Percentiles rank a stretch among this genome's conserved stretches.
Conservation (phyloP, 2,888 invertebrate genomes). For the Euspilapteryx auroguttella region DNA sequence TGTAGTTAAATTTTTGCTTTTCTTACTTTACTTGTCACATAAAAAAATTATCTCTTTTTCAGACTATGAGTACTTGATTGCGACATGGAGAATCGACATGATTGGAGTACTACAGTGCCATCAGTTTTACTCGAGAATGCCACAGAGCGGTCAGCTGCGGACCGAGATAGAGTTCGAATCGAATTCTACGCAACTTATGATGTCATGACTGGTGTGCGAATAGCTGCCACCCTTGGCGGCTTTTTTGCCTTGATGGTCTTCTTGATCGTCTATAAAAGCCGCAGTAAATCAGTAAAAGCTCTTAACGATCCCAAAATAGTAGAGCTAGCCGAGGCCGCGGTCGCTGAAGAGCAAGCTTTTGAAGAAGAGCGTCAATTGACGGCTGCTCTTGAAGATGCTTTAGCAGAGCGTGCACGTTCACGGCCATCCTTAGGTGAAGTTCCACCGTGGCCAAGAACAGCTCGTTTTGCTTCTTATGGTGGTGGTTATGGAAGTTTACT, state of each 20-base stretch:
- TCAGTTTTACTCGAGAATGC: conserved; percentile 28
- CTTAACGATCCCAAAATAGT: conserved; percentile 80
- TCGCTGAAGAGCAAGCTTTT: conserved; percentile 66
- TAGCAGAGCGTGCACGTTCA: conserved; percentile 47
- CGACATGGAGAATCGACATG: conserved; percentile 47
- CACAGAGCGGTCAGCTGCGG: conserved; percentile 37
- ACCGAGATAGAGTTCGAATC: conserved; percentile 71
- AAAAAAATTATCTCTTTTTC: no score
- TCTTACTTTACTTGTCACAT: no score
- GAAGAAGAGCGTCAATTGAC: conserved; percentile 75
- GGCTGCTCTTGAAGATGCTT: conserved; percentile 70
- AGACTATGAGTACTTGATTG: conserved; percentile 54
- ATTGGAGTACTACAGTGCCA: conserved; percentile 31
- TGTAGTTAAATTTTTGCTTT: no score
- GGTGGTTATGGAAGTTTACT: conserved; percentile 73
- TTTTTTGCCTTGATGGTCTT: conserved; percentile 92
- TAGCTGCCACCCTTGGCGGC: conserved; percentile 88
- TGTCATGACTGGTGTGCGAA: conserved; percentile 91
- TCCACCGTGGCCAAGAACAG: conserved; percentile 50
- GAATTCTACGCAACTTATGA: conserved; percentile 91
- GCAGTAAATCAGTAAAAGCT: conserved; percentile 74
- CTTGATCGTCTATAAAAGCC: conserved; percentile 88
- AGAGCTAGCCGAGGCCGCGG: conserved; percentile 76
- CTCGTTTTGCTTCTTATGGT: conserved; percentile 49
- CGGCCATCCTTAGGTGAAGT: conserved; percentile 70